These are phyloP conservation scores for Bilobella aurantiaca DNA, from an alignment of 1,140 invertebrate genomes.

Conservation along the genomic window DNA sequence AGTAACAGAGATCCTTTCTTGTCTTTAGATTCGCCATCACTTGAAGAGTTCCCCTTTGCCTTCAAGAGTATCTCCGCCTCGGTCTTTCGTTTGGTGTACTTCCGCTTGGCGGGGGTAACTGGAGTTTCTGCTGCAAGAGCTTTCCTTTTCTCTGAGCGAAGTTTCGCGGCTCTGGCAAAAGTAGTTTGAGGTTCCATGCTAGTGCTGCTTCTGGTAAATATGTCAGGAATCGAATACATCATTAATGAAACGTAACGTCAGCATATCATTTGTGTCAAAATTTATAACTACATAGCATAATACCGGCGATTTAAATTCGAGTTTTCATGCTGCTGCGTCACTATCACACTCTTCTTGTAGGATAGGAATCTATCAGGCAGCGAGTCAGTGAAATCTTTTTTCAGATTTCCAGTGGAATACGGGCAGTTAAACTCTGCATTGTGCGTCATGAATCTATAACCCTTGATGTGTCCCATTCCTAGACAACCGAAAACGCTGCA, in stretches of 20 bases:
- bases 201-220: too few relatives aligned
- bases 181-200: slow-evolving; percentile 36
- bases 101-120: neutral
- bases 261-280: too few relatives aligned
- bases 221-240: too few relatives aligned
- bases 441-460: slow-evolving; percentile 64
- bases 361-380: slow-evolving; percentile 14
- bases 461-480: slow-evolving; percentile 65
- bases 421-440: slow-evolving; percentile 69
- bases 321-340: neutral
- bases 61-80: too few relatives aligned
- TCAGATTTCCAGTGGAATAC: slow-evolving; percentile 61
- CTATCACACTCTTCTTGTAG: neutral
- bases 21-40: too few relatives aligned
- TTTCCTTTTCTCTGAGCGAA: neutral
- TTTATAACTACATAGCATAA: too few relatives aligned
- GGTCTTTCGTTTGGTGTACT: neutral
- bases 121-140: neutral
- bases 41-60: too few relatives aligned
- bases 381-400: slow-evolving; percentile 43
- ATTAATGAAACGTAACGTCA: too few relatives aligned
- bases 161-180: slow-evolving; percentile 2
- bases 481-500: slow-evolving; percentile 67
- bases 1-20: too few relatives aligned
- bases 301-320: neutral